Evolutionary conservation across 1,140 invertebrate genomes (phyloP).

Genomic region (Caerostris darwini): DNA sequence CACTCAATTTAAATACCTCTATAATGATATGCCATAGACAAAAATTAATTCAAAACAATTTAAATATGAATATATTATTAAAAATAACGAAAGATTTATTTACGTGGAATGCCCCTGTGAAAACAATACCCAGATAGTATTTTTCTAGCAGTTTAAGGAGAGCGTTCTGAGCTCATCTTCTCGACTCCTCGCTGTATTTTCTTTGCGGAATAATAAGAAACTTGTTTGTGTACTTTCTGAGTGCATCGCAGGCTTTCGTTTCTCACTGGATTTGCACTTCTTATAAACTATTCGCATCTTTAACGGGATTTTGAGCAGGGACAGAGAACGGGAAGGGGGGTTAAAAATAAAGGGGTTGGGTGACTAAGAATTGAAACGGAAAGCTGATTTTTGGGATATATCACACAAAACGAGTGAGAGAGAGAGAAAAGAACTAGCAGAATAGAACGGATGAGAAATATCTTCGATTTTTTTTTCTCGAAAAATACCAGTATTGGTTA

Average conservation of each 20-base stretch:
- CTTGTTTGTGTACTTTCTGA: slow-evolving; percentile 54
- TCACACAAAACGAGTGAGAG: neutral
- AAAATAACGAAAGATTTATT: no score
- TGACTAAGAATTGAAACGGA: slow-evolving; percentile 1
- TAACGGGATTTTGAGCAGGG: slow-evolving; percentile 53
- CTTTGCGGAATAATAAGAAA: slow-evolving; percentile 14
- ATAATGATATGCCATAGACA: no score
- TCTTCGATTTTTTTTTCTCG: slow-evolving; percentile 17
- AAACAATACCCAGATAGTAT: no score
- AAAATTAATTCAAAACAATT: no score
- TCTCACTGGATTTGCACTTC: slow-evolving; percentile 48
- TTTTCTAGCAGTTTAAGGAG: no score
- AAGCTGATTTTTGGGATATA: slow-evolving; percentile 66
- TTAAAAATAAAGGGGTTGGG: no score
- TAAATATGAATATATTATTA: no score
- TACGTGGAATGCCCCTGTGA: no score
- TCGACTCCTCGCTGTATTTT: neutral
- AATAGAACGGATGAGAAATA: slow-evolving; percentile 57
- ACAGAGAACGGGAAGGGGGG: neutral
- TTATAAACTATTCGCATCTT: slow-evolving; percentile 67
- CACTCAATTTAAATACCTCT: no score
- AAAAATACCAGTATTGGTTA: slow-evolving; percentile 17
- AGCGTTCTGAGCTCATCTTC: neutral
- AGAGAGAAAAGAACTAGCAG: neutral
- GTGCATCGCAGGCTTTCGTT: slow-evolving; percentile 23